Conservation (phyloP, 1,140 invertebrate species). For the Achatina immaculata region DNA sequence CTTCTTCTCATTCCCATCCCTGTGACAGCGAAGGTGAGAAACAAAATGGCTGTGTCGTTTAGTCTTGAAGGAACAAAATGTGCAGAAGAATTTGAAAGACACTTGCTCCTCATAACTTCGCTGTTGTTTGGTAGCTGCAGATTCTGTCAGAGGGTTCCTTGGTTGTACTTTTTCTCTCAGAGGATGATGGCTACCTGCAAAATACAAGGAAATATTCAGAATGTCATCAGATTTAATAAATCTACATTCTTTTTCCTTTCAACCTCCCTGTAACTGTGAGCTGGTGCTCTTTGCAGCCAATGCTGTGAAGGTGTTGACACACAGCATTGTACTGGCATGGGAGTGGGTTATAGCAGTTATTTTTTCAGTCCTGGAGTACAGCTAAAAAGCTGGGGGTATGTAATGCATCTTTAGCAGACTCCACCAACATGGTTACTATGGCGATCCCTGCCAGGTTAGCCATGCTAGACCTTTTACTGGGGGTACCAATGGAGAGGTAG, state of each 20-base stretch:
- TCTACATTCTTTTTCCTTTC: not conserved
- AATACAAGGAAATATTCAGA: not conserved
- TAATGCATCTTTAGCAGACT: no score
- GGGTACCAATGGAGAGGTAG: no score
- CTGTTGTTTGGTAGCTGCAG: slow-evolving; percentile 35
- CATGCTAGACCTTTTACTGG: no score
- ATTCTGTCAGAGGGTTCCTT: slow-evolving; percentile 35
- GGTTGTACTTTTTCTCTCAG: slow-evolving; percentile 19
- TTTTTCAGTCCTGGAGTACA: no score
- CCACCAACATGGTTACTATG: no score
- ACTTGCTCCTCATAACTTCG: slow-evolving; percentile 39
- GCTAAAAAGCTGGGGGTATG: no score
- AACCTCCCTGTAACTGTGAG: no score
- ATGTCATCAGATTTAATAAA: not conserved
- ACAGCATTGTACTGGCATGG: no score
- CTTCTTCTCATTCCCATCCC: slow-evolving; percentile 55
- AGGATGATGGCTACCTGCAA: not conserved
- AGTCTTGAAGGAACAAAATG: slow-evolving; percentile 69
- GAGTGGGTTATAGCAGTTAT: no score
- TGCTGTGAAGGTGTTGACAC: no score
- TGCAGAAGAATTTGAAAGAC: slow-evolving; percentile 69
- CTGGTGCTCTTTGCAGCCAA: no score
- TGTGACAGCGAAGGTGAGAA: slow-evolving; percentile 67
- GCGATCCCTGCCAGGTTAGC: no score
- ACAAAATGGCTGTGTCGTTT: slow-evolving; percentile 68